These are phyloP conservation scores for Sternotherus odoratus DNA, from an alignment of 2,797 vertebrate genomes.

Conservation along the genomic window DNA sequence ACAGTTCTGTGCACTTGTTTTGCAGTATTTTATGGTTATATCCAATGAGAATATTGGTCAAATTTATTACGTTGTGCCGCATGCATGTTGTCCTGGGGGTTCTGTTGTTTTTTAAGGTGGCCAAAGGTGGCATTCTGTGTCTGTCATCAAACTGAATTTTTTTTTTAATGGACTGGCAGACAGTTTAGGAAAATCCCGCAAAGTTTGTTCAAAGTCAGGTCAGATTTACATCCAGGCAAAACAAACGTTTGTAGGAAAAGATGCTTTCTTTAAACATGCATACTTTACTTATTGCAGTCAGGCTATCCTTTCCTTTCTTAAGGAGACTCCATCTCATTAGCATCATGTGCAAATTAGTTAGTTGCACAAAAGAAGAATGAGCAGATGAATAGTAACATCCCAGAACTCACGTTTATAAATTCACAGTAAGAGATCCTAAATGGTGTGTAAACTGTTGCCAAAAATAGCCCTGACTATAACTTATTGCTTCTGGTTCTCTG, in stretches of 20 bases:
- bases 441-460: background rate
- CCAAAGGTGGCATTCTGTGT: background rate
- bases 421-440: background rate
- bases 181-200: constrained; percentile 47
- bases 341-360: background rate
- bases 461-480: background rate
- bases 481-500: background rate
- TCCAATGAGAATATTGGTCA: background rate
- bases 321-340: constrained; percentile 38
- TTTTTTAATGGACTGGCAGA: background rate
- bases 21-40: constrained; percentile 38
- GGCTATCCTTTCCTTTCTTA: background rate
- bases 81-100: background rate
- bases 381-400: background rate
- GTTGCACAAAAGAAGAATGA: background rate
- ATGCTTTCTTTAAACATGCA: background rate
- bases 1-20: constrained; percentile 37
- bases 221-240: constrained; percentile 59
- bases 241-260: background rate
- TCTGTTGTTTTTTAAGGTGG: constrained; percentile 8
- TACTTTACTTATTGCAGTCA: background rate
- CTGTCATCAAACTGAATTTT: background rate
- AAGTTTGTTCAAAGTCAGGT: constrained; percentile 35
- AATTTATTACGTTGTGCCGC: background rate
- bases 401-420: background rate